Percentiles rank a stretch among this genome's conserved stretches.
These are phyloP conservation scores for Meriones unguiculatus DNA, from an alignment of 2,113 vertebrate species.

Conservation along the genomic window DNA sequence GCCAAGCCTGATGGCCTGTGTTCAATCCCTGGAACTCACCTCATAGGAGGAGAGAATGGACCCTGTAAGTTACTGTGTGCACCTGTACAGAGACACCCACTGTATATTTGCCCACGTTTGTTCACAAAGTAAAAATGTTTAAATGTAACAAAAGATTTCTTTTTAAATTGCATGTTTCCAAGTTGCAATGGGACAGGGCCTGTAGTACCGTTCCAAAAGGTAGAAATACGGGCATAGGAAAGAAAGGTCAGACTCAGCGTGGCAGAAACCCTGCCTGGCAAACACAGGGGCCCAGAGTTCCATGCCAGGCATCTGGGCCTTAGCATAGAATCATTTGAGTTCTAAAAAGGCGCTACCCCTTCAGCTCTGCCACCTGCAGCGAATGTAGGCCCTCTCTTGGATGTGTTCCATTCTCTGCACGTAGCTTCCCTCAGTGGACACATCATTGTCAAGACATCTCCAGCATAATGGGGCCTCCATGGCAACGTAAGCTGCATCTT, in stretches of 20 bases:
- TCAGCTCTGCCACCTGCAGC: background rate
- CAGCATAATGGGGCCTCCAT: background rate
- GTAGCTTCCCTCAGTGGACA: background rate
- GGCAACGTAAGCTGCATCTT: background rate
- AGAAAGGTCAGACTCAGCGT: background rate
- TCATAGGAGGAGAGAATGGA: background rate
- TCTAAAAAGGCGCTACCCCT: background rate
- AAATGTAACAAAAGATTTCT: background rate
- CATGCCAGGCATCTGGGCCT: background rate
- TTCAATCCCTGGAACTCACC: background rate
- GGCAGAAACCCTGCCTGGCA: background rate
- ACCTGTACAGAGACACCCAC: background rate
- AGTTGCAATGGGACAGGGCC: background rate
- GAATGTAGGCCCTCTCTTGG: background rate
- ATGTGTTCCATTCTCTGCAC: background rate
- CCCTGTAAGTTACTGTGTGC: background rate
- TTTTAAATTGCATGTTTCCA: background rate
- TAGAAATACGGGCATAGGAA: background rate
- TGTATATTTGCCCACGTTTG: background rate
- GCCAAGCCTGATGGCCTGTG: background rate
- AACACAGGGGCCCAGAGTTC: background rate
- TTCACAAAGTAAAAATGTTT: background rate
- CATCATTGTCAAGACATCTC: background rate
- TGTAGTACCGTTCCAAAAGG: background rate
- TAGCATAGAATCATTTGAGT: background rate